phyloP scores from a whole-genome alignment of 1,140 invertebrate species.

The Orius laevigatus region DNA sequence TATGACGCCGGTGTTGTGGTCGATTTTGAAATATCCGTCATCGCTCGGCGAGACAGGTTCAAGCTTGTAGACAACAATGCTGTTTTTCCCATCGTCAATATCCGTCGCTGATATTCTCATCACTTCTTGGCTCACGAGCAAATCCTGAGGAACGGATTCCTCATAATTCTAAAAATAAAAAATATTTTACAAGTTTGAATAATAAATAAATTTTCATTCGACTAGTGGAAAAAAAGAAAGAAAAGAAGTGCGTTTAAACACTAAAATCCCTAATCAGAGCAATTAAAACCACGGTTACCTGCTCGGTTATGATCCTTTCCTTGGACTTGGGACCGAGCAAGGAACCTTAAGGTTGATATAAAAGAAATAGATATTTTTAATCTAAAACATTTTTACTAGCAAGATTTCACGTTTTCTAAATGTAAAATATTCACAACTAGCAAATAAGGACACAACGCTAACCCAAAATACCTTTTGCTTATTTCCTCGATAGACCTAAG shows the following conservation, averaged over 20 bases:
- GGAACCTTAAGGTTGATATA: too few relatives aligned
- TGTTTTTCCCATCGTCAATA: slow-evolving; percentile 73
- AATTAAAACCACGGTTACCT: too few relatives aligned
- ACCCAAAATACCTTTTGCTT: slow-evolving; percentile 36
- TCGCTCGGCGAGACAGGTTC: slow-evolving; percentile 33
- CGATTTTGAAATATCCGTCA: slow-evolving; percentile 56
- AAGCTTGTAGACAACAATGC: slow-evolving; percentile 48
- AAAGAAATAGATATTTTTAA: too few relatives aligned
- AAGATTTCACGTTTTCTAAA: not conserved
- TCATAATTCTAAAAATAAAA: slow-evolving; percentile 47
- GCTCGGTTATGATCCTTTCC: too few relatives aligned
- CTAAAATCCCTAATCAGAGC: too few relatives aligned
- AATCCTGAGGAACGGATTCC: slow-evolving; percentile 59
- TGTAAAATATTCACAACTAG: too few relatives aligned
- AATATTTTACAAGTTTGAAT: too few relatives aligned
- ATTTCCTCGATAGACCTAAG: slow-evolving; percentile 46
- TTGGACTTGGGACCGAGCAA: too few relatives aligned
- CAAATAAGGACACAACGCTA: slow-evolving; percentile 7
- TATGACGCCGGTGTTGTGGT: slow-evolving; percentile 59
- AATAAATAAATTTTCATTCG: slow-evolving; percentile 10
- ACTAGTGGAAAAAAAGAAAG: too few relatives aligned
- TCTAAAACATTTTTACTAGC: too few relatives aligned
- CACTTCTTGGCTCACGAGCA: slow-evolving; percentile 47
- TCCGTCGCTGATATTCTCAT: slow-evolving; percentile 79
- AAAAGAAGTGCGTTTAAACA: too few relatives aligned